Percentiles rank a stretch among this genome's conserved stretches.
Evolutionary conservation across 2,888 invertebrate genomes (phyloP).

Genomic region (Herminia tarsipennalis): DNA sequence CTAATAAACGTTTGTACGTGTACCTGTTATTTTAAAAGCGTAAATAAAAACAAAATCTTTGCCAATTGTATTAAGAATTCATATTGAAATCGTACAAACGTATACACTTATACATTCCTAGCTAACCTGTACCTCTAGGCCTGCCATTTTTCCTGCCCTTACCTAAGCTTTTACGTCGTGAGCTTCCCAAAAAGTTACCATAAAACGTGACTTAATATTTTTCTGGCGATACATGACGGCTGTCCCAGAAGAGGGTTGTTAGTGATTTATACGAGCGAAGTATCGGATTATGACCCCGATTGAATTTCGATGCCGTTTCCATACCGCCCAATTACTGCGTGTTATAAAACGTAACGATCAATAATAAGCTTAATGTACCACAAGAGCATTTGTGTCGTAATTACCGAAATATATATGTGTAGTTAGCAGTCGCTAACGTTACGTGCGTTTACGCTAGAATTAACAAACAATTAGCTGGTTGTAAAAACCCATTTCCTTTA

Average conservation of each 20-base stretch:
- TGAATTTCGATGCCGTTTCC: constrained; percentile 54
- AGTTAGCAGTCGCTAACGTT: constrained; percentile 35
- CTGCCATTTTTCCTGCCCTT: constrained; percentile 32
- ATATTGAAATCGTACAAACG: constrained; percentile 52
- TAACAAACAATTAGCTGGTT: constrained; percentile 47
- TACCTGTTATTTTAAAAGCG: constrained; percentile 1
- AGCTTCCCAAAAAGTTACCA: constrained; percentile 66
- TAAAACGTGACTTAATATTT: constrained; percentile 64
- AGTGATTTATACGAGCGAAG: constrained; percentile 56
- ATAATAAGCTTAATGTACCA: constrained; percentile 36
- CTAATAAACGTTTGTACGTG: constrained; percentile 56
- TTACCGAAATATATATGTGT: constrained; percentile 30
- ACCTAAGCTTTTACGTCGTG: constrained; percentile 49
- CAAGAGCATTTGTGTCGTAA: constrained; percentile 33
- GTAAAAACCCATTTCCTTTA: constrained; percentile 44
- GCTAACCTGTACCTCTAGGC: constrained; percentile 49
- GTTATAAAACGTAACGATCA: constrained; percentile 41
- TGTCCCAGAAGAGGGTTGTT: constrained; percentile 54
- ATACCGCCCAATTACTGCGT: constrained; percentile 55
- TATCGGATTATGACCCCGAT: constrained; percentile 58
- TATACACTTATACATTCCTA: constrained; percentile 42
- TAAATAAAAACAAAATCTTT: no score
- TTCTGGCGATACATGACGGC: constrained; percentile 40
- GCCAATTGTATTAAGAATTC: no score
- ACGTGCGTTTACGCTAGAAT: constrained; percentile 48